phyloP scores from a whole-genome alignment of 2,113 vertebrate genomes.

The Perca schrenkii region DNA sequence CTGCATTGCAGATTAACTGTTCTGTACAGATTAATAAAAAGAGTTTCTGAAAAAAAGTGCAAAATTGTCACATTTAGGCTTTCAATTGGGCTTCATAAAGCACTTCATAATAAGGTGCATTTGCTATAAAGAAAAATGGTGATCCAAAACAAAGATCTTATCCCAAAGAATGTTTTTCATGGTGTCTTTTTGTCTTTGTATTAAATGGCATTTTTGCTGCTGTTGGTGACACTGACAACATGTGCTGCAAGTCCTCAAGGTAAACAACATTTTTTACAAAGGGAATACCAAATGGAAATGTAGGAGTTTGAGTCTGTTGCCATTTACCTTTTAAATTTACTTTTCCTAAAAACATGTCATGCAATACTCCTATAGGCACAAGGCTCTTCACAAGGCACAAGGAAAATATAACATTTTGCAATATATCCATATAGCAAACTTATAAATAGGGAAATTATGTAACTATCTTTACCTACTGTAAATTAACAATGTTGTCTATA shows the following conservation, averaged over 20 bases:
- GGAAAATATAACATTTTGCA: neutral
- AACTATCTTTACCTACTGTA: neutral
- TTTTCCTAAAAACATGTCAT: neutral
- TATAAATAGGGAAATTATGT: neutral
- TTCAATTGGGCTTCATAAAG: neutral
- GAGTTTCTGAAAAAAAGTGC: no score
- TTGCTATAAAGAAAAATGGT: no score
- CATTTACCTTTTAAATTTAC: neutral
- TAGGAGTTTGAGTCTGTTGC: neutral
- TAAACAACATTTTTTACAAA: constrained; percentile 24
- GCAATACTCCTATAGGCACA: neutral
- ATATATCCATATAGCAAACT: neutral
- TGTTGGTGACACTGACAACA: constrained; percentile 42
- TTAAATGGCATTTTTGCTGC: constrained; percentile 60
- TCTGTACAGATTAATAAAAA: no score
- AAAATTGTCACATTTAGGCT: neutral
- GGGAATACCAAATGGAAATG: neutral
- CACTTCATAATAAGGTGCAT: no score
- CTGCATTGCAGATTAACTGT: no score
- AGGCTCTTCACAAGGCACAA: no score
- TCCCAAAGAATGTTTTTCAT: neutral
- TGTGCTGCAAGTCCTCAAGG: constrained; percentile 56
- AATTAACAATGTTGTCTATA: neutral
- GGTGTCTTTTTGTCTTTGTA: neutral
- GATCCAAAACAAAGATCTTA: neutral